These are phyloP conservation scores for Cotesia chilonis DNA, from an alignment of 1,140 invertebrate species.

Conservation along the genomic window DNA sequence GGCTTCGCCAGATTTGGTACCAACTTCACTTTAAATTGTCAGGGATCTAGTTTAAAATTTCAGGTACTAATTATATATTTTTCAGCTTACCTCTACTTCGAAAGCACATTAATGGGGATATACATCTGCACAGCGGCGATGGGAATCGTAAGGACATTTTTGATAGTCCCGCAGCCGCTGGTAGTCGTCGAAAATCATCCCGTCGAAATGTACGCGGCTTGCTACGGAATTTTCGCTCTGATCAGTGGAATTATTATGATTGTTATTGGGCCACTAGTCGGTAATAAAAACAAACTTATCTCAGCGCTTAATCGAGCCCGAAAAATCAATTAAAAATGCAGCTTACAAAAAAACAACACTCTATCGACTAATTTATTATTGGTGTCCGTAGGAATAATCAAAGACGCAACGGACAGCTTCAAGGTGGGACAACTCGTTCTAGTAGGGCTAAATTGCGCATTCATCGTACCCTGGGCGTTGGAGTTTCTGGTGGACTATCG, in stretches of 20 bases:
- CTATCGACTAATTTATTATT: background rate
- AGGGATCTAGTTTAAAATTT: background rate
- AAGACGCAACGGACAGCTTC: slow-evolving; percentile 61
- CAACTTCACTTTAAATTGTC: background rate
- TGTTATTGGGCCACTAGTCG: slow-evolving; percentile 59
- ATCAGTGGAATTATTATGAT: slow-evolving; percentile 58
- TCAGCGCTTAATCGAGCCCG: background rate
- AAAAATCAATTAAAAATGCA: slow-evolving; percentile 1
- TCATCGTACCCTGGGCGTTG: slow-evolving; percentile 58
- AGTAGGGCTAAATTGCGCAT: slow-evolving; percentile 52
- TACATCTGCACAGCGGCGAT: slow-evolving; percentile 52
- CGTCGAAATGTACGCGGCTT: slow-evolving; percentile 61
- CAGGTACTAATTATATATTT: slow-evolving; percentile 21
- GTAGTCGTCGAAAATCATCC: slow-evolving; percentile 60
- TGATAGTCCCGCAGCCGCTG: slow-evolving; percentile 57
- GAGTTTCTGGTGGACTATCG: slow-evolving; percentile 50
- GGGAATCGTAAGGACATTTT: slow-evolving; percentile 56
- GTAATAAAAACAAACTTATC: slow-evolving; percentile 47
- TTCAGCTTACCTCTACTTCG: slow-evolving; percentile 55
- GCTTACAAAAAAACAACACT: background rate
- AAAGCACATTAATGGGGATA: slow-evolving; percentile 50
- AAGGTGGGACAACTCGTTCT: slow-evolving; percentile 54
- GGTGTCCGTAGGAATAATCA: slow-evolving; percentile 55
- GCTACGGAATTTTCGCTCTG: slow-evolving; percentile 60
- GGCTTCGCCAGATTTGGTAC: slow-evolving; percentile 54